Conservation (phyloP, 2,113 vertebrate species). For the Muscicapa adusta region DNA sequence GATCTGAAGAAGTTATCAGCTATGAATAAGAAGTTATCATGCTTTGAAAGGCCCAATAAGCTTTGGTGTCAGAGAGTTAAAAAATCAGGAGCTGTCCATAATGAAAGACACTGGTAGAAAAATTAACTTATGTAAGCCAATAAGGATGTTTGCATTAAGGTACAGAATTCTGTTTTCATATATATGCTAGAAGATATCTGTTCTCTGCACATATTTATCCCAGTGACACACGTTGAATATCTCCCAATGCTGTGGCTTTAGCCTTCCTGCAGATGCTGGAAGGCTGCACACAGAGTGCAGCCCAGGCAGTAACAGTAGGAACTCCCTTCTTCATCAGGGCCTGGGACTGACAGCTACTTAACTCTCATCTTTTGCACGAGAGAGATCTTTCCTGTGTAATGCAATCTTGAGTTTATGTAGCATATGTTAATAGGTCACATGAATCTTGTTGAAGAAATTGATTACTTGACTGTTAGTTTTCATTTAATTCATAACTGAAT, state of each 20-base stretch:
- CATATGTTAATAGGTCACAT: not conserved
- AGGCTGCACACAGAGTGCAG: not conserved
- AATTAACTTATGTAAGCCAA: not conserved
- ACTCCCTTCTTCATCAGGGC: not conserved
- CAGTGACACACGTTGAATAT: fast-evolving
- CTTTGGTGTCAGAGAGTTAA: not conserved
- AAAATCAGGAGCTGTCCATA: not conserved
- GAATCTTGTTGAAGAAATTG: not conserved
- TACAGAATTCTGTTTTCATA: not conserved
- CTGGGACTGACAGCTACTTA: not conserved
- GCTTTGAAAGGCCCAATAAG: not conserved
- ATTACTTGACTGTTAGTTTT: not conserved
- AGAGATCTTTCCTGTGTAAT: not conserved
- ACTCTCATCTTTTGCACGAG: not conserved
- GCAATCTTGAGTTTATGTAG: not conserved
- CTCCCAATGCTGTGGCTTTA: not conserved
- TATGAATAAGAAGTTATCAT: not conserved
- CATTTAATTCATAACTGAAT: not conserved
- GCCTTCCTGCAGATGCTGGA: not conserved
- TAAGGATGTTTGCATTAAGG: not conserved
- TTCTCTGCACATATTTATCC: not conserved
- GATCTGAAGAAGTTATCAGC: not conserved
- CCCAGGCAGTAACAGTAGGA: not conserved
- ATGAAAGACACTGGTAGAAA: not conserved
- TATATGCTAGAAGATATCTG: not conserved